These are phyloP conservation scores for Dendrocincla tyrannina DNA, from an alignment of 2,797 vertebrate genomes.

Conservation along the genomic window DNA sequence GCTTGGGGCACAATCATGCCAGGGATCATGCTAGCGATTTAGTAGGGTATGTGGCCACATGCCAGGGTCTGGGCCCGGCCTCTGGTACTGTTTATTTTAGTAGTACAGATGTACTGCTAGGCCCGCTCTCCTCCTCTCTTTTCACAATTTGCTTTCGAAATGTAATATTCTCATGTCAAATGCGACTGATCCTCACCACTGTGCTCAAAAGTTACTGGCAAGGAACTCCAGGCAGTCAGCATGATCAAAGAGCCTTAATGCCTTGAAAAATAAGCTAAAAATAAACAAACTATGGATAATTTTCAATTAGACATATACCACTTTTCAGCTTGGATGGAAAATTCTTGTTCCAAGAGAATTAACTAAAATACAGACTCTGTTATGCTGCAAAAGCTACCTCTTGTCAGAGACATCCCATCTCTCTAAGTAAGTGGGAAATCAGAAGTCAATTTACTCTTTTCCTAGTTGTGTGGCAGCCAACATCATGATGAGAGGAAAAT, in stretches of 20 bases:
- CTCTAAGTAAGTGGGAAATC: neutral
- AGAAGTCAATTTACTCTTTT: slow-evolving; percentile 13
- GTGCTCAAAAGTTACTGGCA: neutral
- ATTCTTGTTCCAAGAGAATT: neutral
- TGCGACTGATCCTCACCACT: neutral
- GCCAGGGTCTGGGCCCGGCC: neutral
- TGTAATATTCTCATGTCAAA: neutral
- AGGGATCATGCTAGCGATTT: neutral
- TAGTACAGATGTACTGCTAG: neutral
- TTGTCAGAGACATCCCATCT: neutral
- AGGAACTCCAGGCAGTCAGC: neutral
- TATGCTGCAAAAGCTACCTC: neutral
- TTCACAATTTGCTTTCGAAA: neutral
- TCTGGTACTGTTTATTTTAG: neutral
- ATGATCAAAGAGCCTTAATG: slow-evolving; percentile 11
- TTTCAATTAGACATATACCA: neutral
- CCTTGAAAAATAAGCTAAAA: slow-evolving; percentile 43
- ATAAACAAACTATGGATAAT: neutral
- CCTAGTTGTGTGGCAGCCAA: slow-evolving; percentile 27
- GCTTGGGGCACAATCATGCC: neutral
- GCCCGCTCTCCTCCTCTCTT: neutral
- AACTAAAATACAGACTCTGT: neutral
- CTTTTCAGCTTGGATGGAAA: neutral
- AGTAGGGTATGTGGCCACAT: neutral
- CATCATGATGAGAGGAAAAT: neutral